Base-by-base conservation (phyloP, 2,113 vertebrate genomes). In the Mola mola region DNA sequence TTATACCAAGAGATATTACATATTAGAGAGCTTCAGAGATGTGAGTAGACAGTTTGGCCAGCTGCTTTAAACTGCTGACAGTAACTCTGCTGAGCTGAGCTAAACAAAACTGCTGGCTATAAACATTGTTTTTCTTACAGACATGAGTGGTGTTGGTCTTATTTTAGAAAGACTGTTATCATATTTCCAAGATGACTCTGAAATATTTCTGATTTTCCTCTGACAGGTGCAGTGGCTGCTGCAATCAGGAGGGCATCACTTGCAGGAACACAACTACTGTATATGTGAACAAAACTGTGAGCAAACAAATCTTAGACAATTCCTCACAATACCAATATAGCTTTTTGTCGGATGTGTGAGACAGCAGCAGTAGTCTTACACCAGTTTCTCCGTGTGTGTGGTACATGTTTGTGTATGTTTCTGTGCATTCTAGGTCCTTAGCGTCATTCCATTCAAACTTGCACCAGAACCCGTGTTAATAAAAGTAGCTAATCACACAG, bases 271-370 rank as follows among this genome's bases (percentile, higher is more conserved):
- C 92, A 1, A 96, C 94, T 36, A 91, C 92, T 41, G 92, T 92
- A 1, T 96, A 95, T 0, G 88, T 99, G 59, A 96, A 95, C 0
- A 99, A 99, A 92, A 97, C 95, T 85, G 97, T 98, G 91, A 87
- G 90, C 83, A 16, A 26, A 0, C 21, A 26, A 20, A 26, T 9
- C 6, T 22, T 2, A 13, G 13, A n/a, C n/a, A n/a, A n/a, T n/a
- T n/a, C n/a, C n/a, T n/a, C n/a, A n/a, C n/a, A n/a, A n/a, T n/a
- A n/a, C n/a, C n/a, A n/a, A n/a, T n/a, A n/a, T n/a, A n/a, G n/a
- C 17, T 12, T 48, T n/a, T 2, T 17, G 4, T 28, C 16, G 19
- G 28, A 15, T 9, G 31, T 33, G 11, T 33, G 9, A 10, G 11
- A 33, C 42, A 33, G 15, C 3, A 19, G 19, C 13, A 17, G 0